Evolutionary conservation across 2,888 invertebrate genomes (phyloP), one percentile per base, ranked within the genome.

Genomic region (Drosophila paracracens): DNA sequence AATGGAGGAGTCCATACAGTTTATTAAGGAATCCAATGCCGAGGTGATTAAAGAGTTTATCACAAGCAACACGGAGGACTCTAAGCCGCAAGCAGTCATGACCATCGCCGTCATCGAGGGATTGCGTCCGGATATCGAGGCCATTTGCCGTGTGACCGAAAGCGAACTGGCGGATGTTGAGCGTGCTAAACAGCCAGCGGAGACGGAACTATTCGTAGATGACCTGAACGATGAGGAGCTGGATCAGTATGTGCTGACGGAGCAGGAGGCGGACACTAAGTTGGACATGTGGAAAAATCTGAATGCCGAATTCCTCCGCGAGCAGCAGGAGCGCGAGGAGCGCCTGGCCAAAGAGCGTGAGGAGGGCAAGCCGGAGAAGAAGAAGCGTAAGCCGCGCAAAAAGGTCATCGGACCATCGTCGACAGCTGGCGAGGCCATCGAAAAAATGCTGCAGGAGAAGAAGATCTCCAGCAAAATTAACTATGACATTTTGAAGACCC

Each of bases 381-480:
- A 96, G 92, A 95, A 96, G 62, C 96, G 96, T 52, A 95, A 95
- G 38, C 94, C 94, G 0, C 95, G 95, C 83, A 95, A 95, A 90
- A 95, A 96, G 82, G 94, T 94, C 4, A 94, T 95, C 51, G 95
- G 94, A 43, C 96, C 96, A 1, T 95, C 96, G 0, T 95, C 93
- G 68, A 95, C 95, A 0, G 95, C 95, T 64, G 97, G 97, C 4
- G 99, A 99, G 93, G 99, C 99, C 0, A 98, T 99, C 53, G 98
- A 98, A 92, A 98, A 98, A 94, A 98, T 99, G 96, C 94, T 99
- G 27, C 97, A 97, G 81, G 99, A 99, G 92, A 98, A 98, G 93
- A 97, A 97, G 91, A 96, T 99, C 79, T 99, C 99, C 4, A 96
- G 95, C 6, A 99, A 99, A 94, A 99, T 99, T 64, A 99, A 99